A percentile compares a stretch with the other conserved stretches of the same genome.
Evolutionary conservation across 2,797 vertebrate genomes (phyloP).

Genomic region (Perodicticus potto): DNA sequence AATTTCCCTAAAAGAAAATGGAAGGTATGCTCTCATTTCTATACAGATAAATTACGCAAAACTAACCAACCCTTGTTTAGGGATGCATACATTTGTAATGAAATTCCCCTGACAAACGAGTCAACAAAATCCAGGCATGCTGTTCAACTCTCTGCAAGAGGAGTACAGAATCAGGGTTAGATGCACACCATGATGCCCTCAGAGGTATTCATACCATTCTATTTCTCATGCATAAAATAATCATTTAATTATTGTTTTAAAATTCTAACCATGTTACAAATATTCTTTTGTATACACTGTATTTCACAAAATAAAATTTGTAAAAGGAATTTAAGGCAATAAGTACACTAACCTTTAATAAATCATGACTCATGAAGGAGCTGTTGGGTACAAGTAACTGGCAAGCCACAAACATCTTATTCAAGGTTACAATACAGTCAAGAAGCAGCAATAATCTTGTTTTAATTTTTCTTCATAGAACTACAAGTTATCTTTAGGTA

Average conservation of each 20-base stretch:
- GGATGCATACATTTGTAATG: not conserved
- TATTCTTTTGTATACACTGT: not conserved
- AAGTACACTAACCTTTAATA: not conserved
- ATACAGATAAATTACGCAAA: not conserved
- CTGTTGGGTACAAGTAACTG: not conserved
- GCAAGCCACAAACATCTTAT: not conserved
- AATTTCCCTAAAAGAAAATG: not conserved
- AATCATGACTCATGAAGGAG: not conserved
- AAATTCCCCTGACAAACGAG: not conserved
- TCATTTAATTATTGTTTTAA: not conserved
- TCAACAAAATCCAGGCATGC: not conserved
- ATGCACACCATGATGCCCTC: accelerated
- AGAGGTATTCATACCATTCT: not conserved
- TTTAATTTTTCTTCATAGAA: conserved; percentile 14
- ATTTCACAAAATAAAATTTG: not conserved
- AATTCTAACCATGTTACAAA: not conserved
- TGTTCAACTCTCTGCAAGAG: not conserved
- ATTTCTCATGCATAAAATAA: not conserved
- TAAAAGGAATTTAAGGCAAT: not conserved
- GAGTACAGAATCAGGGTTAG: not conserved
- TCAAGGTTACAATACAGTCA: not conserved
- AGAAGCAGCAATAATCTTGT: not conserved
- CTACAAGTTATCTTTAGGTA: not conserved
- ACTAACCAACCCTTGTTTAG: not conserved
- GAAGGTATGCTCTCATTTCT: not conserved